Base-by-base conservation (phyloP, 53 echinoderm and acorn worm genomes). In the Luidia sarsii region DNA sequence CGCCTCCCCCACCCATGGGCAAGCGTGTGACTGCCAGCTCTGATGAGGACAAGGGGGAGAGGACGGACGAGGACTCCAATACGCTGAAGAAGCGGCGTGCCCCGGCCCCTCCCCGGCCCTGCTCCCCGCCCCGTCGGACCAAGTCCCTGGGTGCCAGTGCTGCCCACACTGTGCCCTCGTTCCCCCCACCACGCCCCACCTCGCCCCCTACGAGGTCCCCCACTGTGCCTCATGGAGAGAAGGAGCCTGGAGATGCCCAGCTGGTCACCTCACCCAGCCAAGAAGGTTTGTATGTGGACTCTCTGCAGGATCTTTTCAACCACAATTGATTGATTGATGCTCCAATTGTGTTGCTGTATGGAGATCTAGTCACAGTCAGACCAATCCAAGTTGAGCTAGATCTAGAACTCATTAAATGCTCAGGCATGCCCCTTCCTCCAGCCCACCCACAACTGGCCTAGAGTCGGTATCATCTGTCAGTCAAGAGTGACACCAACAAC, bases 71-170 rank as follows among this genome's bases (percentile, higher is more conserved):
- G 68, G 57, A 73, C 31, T 73, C 65, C 15, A 82, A 66, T 32
- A 75, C 82, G 11, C 55, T 82, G 13, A 83, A 74, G 48, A 90
- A 90, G 83, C 46, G 87, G 57, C 83, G 87, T 2, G 91, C 91
- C 21, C 91, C 91, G 0, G 82, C 91, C 24, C 89, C 89, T n/a
- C 90, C 90, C 25, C 64, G 81, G 29, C 81, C 86, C 3, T 31
- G 20, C 10, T 77, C 77, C 10, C 77, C 77, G 2, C 77, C 77
- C 1, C n/a, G 48, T n/a, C 25, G 77, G 60, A 30, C 77, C 3
- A 23, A 50, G 25, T 77, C 77, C 31, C 60, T 77, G 6, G 48
- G 33, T 1, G 48, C 18, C 6, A 13, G 2, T 45, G 28, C 59
- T n/a, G 38, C 74, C 41, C 30, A 25, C 1, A 38, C 45, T 16